Evolutionary conservation across 2,113 vertebrate species (phyloP), one percentile per base, ranked within the genome.

Genomic region (Onychostoma macrolepis): DNA sequence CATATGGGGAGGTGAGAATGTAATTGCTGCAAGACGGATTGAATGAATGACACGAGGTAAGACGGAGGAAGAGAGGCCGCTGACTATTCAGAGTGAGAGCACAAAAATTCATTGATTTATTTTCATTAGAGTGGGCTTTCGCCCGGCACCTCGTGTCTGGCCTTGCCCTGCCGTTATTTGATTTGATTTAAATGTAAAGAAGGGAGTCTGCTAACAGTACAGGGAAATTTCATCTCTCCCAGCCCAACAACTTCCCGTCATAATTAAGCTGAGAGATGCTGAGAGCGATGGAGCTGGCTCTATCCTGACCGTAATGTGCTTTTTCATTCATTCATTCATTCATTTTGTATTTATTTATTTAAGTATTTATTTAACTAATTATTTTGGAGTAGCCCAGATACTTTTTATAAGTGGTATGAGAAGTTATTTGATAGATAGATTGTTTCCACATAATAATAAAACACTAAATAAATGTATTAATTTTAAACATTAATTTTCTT

Each of bases 61-160:
- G 48, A 21, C 1, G n/a, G 77, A 43, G n/a, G 24, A 69, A 45
- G 80, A 83, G 50, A 43, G 24, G 50, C 26, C 71, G 12, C 58
- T 17, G 78, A 74, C 83, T 88, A 33, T 85, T 83, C 76, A 4
- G 50, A 76, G 69, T 26, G 15, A 80, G 77, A 80, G 75, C 21
- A 38, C 72, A 38, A 75, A 72, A 80, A 80, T 87, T 77, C 21
- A 89, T 81, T 85, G 61, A 82, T 85, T 85, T 85, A 79, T 75
- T 83, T 85, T 87, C 69, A 85, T 87, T 85, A 86, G 74, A 86
- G 61, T 58, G 56, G 85, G 82, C 41, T 84, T 88, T 88, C 17
- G 53, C 38, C 67, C 41, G 19, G 48, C 85, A 67, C 78, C 56
- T 80, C 17, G 2, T 28, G 56, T 19, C 58, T 80, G 5, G 12